Percentiles rank a stretch among this genome's conserved stretches.
These are phyloP conservation scores for Eretmocerus hayati DNA, from an alignment of 2,888 invertebrate species.

Conservation along the genomic window DNA sequence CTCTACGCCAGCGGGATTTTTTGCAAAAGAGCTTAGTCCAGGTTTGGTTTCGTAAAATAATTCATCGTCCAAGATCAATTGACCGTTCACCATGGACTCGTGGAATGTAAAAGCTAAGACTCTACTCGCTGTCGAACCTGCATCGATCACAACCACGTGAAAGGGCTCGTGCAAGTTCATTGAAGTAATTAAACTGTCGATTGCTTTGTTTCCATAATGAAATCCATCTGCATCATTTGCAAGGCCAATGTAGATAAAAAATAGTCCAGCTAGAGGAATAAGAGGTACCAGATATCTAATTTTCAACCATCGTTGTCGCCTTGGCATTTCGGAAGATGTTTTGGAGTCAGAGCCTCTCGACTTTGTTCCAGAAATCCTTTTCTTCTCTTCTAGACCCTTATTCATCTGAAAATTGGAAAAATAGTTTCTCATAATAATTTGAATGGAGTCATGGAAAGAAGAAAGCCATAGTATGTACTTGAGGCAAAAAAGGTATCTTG, in stretches of 20 bases:
- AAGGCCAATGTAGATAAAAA: conserved; percentile 38
- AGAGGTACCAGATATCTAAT: conserved; percentile 28
- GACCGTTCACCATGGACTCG: conserved; percentile 56
- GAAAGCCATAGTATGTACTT: no score
- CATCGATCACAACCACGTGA: conserved; percentile 87
- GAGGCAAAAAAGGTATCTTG: no score
- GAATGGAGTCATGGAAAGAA: no score
- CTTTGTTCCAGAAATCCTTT: not conserved
- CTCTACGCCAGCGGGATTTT: conserved; percentile 72
- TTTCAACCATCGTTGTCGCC: conserved; percentile 9
- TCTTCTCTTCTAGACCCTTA: not conserved
- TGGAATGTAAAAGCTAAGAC: conserved; percentile 78
- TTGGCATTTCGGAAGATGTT: conserved; percentile 7
- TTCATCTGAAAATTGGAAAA: conserved; percentile 13
- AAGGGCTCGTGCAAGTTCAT: conserved; percentile 65
- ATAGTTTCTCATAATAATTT: no score
- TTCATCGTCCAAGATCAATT: conserved; percentile 74
- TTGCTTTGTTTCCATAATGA: conserved; percentile 45
- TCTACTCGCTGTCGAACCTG: conserved; percentile 88
- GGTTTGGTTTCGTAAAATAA: conserved; percentile 81
- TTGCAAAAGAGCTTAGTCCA: conserved; percentile 81
- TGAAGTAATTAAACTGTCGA: conserved; percentile 66
- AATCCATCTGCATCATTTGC: conserved; percentile 34
- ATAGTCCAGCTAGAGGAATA: conserved; percentile 28
- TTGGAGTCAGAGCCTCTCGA: not conserved